Evolutionary conservation across 1,140 invertebrate genomes (phyloP), one percentile per base, ranked within the genome.

Genomic region (Brachystomella parvula): DNA sequence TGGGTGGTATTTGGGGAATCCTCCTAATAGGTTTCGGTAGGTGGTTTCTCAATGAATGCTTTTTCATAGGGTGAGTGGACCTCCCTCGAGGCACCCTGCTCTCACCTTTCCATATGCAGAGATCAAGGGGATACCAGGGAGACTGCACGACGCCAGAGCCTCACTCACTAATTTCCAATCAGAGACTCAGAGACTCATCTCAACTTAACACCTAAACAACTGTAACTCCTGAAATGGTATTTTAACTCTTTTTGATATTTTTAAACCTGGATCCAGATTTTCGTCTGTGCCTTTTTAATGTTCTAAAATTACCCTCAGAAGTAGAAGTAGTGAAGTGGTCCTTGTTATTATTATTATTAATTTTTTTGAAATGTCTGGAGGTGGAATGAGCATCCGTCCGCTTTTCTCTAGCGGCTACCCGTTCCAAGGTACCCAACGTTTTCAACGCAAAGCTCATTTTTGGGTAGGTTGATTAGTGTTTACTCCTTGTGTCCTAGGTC

Each of bases 341-440:
- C 35, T 39, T 39, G 19, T 9, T 39, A 19, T 19, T 39, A 6
- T 39, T 39, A 19, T 9, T 19, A 9, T 39, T 39, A 39, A 19
- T 39, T 39, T 39, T 6, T 39, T 39, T 39, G 35, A 39, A 6
- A 9, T 39, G 35, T 39, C 35, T 39, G 35, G 35, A 39, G 35
- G 70, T 58, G 71, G 74, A 1, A 63, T 76, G 1, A 75, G 74
- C 64, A 76, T 76, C 56, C 66, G 75, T 19, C 75, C 75, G 0
- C 75, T 76, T 31, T 76, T 76, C 64, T 75, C 75, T 6, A 74
- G 74, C 21, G 75, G 75, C 62, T 76, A 76, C 63, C 75, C 75
- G 12, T 76, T 76, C 61, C 75, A 76, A 75, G 75, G 75, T 76
- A 68, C 19, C 28, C 29, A 63, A 6, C 6, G 6, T 24, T 9